Conservation (phyloP, 64 coral and sea anemone species). For the Anthopleura sola region DNA sequence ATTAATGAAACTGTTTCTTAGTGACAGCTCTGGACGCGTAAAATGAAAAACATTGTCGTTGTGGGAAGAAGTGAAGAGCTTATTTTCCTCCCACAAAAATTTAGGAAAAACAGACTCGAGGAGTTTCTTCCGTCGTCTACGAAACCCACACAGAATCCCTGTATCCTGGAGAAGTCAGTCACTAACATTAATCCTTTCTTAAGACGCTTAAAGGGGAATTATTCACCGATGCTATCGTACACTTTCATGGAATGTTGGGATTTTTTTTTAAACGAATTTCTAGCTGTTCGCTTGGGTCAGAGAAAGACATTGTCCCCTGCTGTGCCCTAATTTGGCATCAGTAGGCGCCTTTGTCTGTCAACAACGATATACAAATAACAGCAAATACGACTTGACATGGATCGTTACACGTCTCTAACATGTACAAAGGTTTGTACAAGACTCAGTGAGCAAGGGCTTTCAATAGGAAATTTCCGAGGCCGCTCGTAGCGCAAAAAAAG, state of each 20-base stretch:
- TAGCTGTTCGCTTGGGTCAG: not conserved
- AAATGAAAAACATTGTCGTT: not conserved
- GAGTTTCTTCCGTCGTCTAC: not conserved
- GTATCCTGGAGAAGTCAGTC: not conserved
- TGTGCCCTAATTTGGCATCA: not conserved
- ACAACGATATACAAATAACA: not conserved
- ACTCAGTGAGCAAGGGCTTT: not conserved
- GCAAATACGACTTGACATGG: not conserved
- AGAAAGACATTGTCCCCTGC: not conserved
- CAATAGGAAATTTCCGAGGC: too few species aligned
- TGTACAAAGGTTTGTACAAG: not conserved
- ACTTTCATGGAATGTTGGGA: not conserved
- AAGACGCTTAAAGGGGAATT: not conserved
- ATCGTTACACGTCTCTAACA: not conserved
- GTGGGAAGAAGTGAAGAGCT: not conserved
- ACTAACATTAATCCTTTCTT: not conserved
- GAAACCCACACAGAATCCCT: not conserved
- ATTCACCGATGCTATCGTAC: not conserved
- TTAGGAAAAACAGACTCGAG: not conserved
- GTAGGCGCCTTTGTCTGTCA: not conserved
- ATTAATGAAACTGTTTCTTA: not conserved
- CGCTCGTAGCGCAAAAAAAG: too few species aligned
- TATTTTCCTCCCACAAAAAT: not conserved
- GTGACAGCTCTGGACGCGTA: not conserved
- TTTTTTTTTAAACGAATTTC: not conserved